phyloP scores from a whole-genome alignment of 2,797 vertebrate species.

The Ctenochaetus hawaiiensis region DNA sequence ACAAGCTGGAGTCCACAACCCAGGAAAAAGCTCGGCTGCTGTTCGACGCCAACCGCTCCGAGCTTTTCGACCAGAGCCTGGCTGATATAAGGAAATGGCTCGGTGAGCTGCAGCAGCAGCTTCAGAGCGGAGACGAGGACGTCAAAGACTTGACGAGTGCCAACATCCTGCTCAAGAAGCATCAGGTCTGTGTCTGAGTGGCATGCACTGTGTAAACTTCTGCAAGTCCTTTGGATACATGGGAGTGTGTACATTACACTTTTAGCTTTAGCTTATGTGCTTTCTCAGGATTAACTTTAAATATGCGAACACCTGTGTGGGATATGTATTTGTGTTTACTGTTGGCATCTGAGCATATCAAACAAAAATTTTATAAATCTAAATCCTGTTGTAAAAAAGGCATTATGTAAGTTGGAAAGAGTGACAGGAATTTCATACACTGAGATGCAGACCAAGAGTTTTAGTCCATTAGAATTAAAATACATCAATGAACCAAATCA shows the following conservation, averaged over 20 bases:
- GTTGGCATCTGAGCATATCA: slow-evolving; percentile 17
- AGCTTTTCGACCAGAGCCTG: slow-evolving; percentile 91
- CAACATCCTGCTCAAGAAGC: slow-evolving; percentile 94
- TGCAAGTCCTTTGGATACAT: background rate
- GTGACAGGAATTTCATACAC: background rate
- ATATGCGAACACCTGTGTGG: background rate
- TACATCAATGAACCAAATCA: background rate
- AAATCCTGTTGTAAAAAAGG: background rate
- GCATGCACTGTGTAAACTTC: background rate
- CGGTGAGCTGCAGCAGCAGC: slow-evolving; percentile 87
- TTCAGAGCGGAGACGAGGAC: slow-evolving; percentile 87
- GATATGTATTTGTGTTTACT: slow-evolving; percentile 28
- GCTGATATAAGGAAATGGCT: slow-evolving; percentile 92
- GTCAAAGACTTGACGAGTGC: slow-evolving; percentile 94
- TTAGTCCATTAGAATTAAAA: too few species aligned
- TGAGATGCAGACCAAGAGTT: background rate
- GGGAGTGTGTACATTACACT: slow-evolving; percentile 13
- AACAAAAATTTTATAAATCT: background rate
- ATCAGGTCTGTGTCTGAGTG: slow-evolving; percentile 84
- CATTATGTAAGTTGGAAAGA: background rate
- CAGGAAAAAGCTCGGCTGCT: slow-evolving; percentile 90
- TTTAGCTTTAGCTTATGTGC: background rate
- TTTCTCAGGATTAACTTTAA: slow-evolving; percentile 29
- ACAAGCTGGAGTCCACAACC: slow-evolving; percentile 87
- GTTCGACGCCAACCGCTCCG: slow-evolving; percentile 92